phyloP scores from a whole-genome alignment of 2,113 vertebrate genomes.

The Desmodus rotundus region DNA sequence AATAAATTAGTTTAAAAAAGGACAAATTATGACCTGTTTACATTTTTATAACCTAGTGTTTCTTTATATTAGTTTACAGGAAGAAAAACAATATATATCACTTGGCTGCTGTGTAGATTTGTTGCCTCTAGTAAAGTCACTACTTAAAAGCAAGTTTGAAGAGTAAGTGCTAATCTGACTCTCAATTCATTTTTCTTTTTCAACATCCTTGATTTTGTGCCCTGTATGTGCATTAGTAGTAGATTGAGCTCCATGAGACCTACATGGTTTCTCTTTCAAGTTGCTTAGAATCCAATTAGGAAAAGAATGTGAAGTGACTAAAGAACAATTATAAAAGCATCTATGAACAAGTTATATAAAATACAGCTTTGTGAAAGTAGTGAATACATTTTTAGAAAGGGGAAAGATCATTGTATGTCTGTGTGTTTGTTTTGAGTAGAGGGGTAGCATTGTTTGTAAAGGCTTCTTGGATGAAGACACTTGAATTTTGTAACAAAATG shows the following conservation, averaged over 20 bases:
- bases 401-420: neutral
- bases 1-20: conserved; percentile 4
- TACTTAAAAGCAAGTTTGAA: conserved; percentile 92
- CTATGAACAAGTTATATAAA: conserved; percentile 9
- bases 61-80: conserved; percentile 86
- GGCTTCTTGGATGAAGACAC: conserved; percentile 26
- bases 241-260: neutral
- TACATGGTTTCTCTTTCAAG: neutral
- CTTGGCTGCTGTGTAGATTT: conserved; percentile 95
- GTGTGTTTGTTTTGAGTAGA: neutral
- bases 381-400: neutral
- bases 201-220: conserved; percentile 13
- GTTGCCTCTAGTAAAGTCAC: conserved; percentile 88
- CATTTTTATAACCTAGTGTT: conserved; percentile 64
- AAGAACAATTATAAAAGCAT: conserved; percentile 19
- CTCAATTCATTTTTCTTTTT: conserved; percentile 14
- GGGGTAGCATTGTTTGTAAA: neutral
- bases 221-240: neutral
- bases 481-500: conserved; percentile 61
- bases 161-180: conserved; percentile 85
- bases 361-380: conserved; percentile 13
- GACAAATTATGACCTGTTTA: neutral
- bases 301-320: conserved; percentile 23
- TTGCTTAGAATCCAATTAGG: neutral
- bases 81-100: conserved; percentile 86